These are phyloP conservation scores for Montipora foliosa DNA, from an alignment of 64 coral and sea anemone species.

Conservation along the genomic window DNA sequence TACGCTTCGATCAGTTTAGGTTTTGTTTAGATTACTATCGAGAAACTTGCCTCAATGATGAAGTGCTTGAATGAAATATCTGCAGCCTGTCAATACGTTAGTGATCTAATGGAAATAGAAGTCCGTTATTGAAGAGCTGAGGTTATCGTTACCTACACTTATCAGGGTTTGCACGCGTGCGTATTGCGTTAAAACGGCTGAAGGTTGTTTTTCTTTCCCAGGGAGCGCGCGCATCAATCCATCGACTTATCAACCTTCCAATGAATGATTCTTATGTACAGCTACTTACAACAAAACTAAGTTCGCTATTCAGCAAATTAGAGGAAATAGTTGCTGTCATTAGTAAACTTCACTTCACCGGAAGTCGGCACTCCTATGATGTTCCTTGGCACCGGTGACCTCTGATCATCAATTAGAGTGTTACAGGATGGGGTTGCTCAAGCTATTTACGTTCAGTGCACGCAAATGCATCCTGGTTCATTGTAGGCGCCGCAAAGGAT, in stretches of 20 bases:
- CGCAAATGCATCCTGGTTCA: neutral
- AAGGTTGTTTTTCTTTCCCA: neutral
- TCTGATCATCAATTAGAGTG: conserved; percentile 3
- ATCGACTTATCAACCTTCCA: neutral
- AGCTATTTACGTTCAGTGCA: conserved; percentile 23
- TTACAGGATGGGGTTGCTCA: neutral
- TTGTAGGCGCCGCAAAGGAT: neutral
- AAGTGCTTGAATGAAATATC: neutral
- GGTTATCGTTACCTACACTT: neutral
- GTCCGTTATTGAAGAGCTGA: neutral
- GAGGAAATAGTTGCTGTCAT: conserved; percentile 47
- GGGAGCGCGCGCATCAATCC: neutral
- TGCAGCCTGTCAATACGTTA: conserved; percentile 16
- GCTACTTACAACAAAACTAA: neutral
- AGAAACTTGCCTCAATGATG: neutral
- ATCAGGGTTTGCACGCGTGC: neutral
- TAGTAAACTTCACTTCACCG: conserved; percentile 32
- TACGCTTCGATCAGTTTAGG: neutral
- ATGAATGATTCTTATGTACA: neutral
- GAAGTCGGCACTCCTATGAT: conserved; percentile 48
- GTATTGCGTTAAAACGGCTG: neutral
- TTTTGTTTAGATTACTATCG: neutral
- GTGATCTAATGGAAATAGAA: conserved; percentile 29
- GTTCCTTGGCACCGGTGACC: neutral
- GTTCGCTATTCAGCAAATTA: conserved; percentile 29